Base-by-base conservation (phyloP, 2,797 vertebrate species). In the Etheostoma nigrum region DNA sequence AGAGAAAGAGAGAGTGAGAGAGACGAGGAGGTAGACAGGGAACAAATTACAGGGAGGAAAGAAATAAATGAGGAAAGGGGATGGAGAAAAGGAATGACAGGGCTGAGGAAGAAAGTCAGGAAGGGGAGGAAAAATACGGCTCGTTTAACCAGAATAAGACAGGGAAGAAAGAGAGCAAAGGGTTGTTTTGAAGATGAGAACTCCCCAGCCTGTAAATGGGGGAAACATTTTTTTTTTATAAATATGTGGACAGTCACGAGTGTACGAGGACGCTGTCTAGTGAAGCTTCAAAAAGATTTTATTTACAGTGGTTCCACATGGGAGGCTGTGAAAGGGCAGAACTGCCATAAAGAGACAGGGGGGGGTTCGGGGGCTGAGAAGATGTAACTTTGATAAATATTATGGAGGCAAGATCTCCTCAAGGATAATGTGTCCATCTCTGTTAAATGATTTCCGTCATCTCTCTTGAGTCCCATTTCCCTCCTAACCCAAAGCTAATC, bases 191-290 rank as follows among this genome's bases (percentile, higher is more conserved):
- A 51, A 49, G 64, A 75, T 33, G 58, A 66, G 19, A 59, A 61
- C 51, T 27, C 21, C 12, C 2, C 3, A 2, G 5, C 18, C n/a
- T 40, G 40, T 21, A 6, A 47, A 2, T 59, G 23, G 48, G 21
- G 60, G 44, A 6, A 45, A 1, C 10, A 11, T 40, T 40, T 11
- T 33, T 5, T 33, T 40, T 40, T 74, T 65, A 69, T 57, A 25
- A 27, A 27, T 27, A 72, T 82, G 81, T 83, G 66, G 69, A 65
- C 60, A 48, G 60, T 58, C 65, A 23, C 62, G 74, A 42, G 61
- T 71, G 57, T 63, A 80, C 66, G 74, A 69, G 44, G 64, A 68
- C 16, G 13, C 23, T 55, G 61, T 62, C 33, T 25, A 45, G 49
- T 14, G 40, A 82, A 25, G 55, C 62, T 77, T 81, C 51, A 72